phyloP scores from a whole-genome alignment of 2,113 vertebrate species.

The Vimba vimba region DNA sequence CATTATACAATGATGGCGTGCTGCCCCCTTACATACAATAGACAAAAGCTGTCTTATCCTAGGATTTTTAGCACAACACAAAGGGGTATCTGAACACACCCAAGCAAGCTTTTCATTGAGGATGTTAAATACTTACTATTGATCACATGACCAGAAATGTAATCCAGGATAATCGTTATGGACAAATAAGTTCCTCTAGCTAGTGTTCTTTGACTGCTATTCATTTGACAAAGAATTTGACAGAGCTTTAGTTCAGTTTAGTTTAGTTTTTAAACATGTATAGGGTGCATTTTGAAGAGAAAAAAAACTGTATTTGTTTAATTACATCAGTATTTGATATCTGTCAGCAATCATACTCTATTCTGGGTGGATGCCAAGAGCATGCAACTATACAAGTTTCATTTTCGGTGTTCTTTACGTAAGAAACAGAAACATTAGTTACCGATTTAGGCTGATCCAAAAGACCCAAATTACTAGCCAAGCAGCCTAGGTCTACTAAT shows the following conservation, averaged over 20 bases:
- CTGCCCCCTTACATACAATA: conserved; percentile 14
- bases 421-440: background rate
- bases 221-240: background rate
- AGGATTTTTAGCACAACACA: conserved; percentile 57
- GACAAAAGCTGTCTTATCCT: conserved; percentile 65
- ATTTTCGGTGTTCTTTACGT: background rate
- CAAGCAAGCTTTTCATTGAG: conserved; percentile 26
- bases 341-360: background rate
- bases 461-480: conserved; percentile 11
- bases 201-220: background rate
- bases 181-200: background rate
- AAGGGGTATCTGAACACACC: conserved; percentile 61
- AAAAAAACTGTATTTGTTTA: background rate
- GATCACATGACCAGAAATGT: conserved; percentile 12
- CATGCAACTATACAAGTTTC: background rate
- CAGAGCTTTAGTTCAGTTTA: background rate
- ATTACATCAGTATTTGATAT: background rate
- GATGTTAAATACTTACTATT: conserved; percentile 8
- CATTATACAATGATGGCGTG: background rate
- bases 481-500: background rate
- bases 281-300: background rate
- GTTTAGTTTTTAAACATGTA: background rate
- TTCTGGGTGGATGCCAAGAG: background rate
- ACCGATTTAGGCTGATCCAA: background rate
- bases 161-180: conserved; percentile 19